phyloP scores from a whole-genome alignment of 2,888 invertebrate species.

The Copidosoma aretas region DNA sequence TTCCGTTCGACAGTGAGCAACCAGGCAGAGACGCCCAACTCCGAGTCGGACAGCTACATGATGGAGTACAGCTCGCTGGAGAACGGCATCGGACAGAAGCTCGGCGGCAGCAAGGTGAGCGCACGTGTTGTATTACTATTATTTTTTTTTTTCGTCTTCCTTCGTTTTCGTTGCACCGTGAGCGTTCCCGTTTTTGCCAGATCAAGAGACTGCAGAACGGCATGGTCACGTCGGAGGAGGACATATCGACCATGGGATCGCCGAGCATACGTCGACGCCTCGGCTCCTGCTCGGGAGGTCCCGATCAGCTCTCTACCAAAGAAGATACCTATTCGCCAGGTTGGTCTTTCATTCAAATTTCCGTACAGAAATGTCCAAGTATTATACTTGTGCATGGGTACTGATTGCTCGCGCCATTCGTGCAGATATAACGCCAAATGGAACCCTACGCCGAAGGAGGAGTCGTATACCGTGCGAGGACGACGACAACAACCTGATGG shows the following conservation, averaged over 20 bases:
- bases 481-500: constrained; percentile 85
- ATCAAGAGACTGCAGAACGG: constrained; percentile 63
- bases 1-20: constrained; percentile 65
- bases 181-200: constrained; percentile 40
- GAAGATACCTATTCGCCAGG: constrained; percentile 68
- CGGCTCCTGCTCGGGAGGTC: constrained; percentile 67
- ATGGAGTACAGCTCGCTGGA: constrained; percentile 82
- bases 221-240: constrained; percentile 70
- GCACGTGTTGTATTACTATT: no score
- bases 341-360: constrained; percentile 42
- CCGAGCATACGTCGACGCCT: constrained; percentile 73
- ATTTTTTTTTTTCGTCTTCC: neutral
- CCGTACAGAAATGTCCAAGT: neutral
- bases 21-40: constrained; percentile 75
- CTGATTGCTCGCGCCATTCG: neutral
- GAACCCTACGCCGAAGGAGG: constrained; percentile 81
- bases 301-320: constrained; percentile 60
- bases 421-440: constrained; percentile 86
- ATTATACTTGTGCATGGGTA: neutral
- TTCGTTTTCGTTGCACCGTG: neutral
- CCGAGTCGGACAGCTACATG: constrained; percentile 75
- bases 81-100: constrained; percentile 68
- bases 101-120: constrained; percentile 58
- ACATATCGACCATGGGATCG: constrained; percentile 69
- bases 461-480: constrained; percentile 83